phyloP scores from a whole-genome alignment of 1,140 invertebrate species.

The Micrasema longulum region DNA sequence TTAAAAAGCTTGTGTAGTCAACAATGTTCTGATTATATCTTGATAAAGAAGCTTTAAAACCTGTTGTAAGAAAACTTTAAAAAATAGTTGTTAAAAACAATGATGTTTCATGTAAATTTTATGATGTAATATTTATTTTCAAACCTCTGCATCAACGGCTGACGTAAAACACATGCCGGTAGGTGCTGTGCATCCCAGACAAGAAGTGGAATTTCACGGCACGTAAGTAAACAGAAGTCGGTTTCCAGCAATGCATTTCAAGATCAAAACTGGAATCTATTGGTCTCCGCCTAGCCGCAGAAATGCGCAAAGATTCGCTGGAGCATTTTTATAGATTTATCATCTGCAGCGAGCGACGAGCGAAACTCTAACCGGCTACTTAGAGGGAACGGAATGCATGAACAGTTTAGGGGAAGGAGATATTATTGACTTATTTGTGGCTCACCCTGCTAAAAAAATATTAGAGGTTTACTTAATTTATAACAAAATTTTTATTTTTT shows the following conservation, averaged over 20 bases:
- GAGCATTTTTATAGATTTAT: slow-evolving; percentile 34
- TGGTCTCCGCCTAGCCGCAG: slow-evolving; percentile 1
- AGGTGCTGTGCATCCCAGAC: not conserved
- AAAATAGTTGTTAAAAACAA: too few species aligned
- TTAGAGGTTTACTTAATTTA: too few species aligned
- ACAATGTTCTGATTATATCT: too few species aligned
- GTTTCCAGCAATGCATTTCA: slow-evolving; percentile 33
- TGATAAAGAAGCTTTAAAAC: too few species aligned
- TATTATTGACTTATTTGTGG: too few species aligned
- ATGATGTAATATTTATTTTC: too few species aligned
- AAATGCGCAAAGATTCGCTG: slow-evolving; percentile 21
- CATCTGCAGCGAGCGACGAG: not conserved
- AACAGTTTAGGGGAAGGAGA: not conserved
- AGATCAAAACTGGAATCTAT: slow-evolving; percentile 37
- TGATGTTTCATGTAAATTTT: too few species aligned
- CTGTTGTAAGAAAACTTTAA: too few species aligned
- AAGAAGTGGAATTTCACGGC: slow-evolving; percentile 30
- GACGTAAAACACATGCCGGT: not conserved
- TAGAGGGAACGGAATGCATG: slow-evolving; percentile 6
- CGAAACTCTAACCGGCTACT: not conserved
- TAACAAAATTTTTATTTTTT: too few species aligned
- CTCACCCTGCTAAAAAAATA: too few species aligned
- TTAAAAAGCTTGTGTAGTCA: too few species aligned
- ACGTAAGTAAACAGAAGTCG: slow-evolving; percentile 35
- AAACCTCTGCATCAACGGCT: not conserved